phyloP scores from a whole-genome alignment of 2,888 invertebrate genomes.

The Byasa hedistus region DNA sequence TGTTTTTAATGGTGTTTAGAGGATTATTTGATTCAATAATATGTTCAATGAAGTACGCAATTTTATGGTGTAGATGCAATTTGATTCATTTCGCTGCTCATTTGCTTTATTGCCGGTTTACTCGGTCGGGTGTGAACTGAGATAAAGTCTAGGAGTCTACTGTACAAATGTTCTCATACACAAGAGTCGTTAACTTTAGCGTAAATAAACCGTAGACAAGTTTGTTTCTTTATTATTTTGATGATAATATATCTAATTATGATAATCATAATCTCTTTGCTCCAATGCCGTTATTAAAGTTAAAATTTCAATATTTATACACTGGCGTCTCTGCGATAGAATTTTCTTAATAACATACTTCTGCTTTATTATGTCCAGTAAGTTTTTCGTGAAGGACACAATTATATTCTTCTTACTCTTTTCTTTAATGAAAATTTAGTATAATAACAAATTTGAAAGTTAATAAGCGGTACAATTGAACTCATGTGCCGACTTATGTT shows the following conservation, averaged over 20 bases:
- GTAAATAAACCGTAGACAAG: too few relatives aligned
- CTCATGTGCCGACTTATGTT: not conserved
- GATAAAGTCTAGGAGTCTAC: constrained; percentile 53
- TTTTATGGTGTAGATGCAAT: constrained; percentile 25
- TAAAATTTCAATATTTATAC: too few relatives aligned
- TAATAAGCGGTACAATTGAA: not conserved
- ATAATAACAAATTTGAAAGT: not conserved
- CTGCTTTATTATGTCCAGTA: too few relatives aligned
- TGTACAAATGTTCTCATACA: constrained; percentile 3
- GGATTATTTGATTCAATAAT: constrained; percentile 2
- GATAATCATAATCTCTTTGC: too few relatives aligned
- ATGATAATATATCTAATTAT: too few relatives aligned
- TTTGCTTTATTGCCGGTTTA: constrained; percentile 27
- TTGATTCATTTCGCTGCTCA: constrained; percentile 27
- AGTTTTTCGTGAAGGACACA: too few relatives aligned
- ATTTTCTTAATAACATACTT: too few relatives aligned
- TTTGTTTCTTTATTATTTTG: too few relatives aligned
- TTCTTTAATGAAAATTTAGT: not conserved
- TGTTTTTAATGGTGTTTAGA: not conserved
- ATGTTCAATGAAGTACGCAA: constrained; percentile 12
- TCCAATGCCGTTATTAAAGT: too few relatives aligned
- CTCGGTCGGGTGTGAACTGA: constrained; percentile 68
- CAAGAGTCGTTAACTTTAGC: not conserved
- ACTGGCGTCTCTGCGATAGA: too few relatives aligned
- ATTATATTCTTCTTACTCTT: too few relatives aligned